Evolutionary conservation across 2,113 vertebrate species (phyloP).

Genomic region (Rattus rattus): DNA sequence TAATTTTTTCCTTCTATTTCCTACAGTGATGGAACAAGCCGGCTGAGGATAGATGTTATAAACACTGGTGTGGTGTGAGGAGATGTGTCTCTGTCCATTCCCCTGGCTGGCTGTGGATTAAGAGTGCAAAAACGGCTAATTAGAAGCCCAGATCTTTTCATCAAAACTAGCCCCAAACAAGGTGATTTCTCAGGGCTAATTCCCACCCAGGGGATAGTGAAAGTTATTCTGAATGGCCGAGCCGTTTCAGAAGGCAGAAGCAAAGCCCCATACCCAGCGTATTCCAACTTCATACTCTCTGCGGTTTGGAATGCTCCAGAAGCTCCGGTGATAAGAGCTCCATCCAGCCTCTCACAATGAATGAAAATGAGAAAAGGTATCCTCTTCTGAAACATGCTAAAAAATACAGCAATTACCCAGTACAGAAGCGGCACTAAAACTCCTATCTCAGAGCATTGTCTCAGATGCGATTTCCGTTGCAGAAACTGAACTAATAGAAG

Average conservation of each 20-base stretch:
- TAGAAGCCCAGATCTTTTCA: conserved; percentile 66
- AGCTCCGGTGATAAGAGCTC: not conserved
- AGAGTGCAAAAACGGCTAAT: conserved; percentile 74
- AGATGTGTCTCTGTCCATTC: conserved; percentile 70
- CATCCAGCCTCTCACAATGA: conserved; percentile 74
- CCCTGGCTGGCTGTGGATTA: conserved; percentile 50
- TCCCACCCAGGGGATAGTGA: conserved; percentile 42
- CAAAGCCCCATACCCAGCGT: not conserved
- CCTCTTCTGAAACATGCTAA: conserved; percentile 75
- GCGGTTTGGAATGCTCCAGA: not conserved
- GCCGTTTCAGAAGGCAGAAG: conserved; percentile 67
- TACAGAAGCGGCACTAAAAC: conserved; percentile 85
- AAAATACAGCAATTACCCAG: conserved; percentile 84
- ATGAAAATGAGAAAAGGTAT: conserved; percentile 81
- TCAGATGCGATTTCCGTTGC: conserved; percentile 81
- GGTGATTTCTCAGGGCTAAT: conserved; percentile 51
- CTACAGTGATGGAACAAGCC: conserved; percentile 63
- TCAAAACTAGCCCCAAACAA: conserved; percentile 57
- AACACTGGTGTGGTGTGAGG: conserved; percentile 63
- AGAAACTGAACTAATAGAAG: conserved; percentile 86
- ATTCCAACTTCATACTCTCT: not conserved
- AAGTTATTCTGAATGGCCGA: conserved; percentile 63
- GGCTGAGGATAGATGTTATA: conserved; percentile 73
- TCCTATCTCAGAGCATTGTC: conserved; percentile 79
- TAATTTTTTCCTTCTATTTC: conserved; percentile 78